Base-by-base conservation (phyloP, 2,888 invertebrate species). In the Hirtodrosophila alboralis region DNA sequence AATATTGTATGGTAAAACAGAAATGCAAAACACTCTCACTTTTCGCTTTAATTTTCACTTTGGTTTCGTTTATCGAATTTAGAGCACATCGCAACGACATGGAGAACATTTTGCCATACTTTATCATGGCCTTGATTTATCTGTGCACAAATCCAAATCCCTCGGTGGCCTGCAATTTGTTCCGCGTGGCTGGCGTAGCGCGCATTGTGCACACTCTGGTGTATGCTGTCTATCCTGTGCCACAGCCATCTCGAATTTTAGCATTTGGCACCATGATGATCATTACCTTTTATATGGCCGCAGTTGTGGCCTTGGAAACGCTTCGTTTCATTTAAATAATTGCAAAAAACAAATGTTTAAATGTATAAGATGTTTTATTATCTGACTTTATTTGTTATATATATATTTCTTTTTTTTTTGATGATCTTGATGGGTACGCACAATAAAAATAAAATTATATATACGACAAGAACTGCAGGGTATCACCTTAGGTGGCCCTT, bases 31-130 rank as follows among this genome's bases (percentile, higher is more conserved):
- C 9, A 18, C n/a, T 10, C 10, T 18, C 8, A 16, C 26, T 10
- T 23, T 14, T n/a, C 18, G 3, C 18, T 5, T 1, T 18, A 1
- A 1, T 33, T 13, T 21, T 31, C 12, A 18, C 28, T 8, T 4
- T 7, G 6, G 9, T 6, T n/a, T 41, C 9, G 18, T 64, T 52
- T 36, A 90, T n/a, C n/a, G n/a, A n/a, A n/a, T 90, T 6, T 88
- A 94, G 94, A 77, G 94, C 93, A 2, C 94, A 94, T 87, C 91
- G 92, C 80, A 95, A 95, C 80, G 95, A 95, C 84, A 86, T 95
- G 87, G 94, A 95, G 88, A 95, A 94, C 89, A 94, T 94, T 59
- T 89, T 93, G 5, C 90, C 93, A 1, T 94, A 93, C 87, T 90
- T 93, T 28, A 80, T 92, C 2, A 90, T 93, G 67, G 92, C 92